Conservation (phyloP, 2,113 vertebrate species). For the Brachypteracias leptosomus region DNA sequence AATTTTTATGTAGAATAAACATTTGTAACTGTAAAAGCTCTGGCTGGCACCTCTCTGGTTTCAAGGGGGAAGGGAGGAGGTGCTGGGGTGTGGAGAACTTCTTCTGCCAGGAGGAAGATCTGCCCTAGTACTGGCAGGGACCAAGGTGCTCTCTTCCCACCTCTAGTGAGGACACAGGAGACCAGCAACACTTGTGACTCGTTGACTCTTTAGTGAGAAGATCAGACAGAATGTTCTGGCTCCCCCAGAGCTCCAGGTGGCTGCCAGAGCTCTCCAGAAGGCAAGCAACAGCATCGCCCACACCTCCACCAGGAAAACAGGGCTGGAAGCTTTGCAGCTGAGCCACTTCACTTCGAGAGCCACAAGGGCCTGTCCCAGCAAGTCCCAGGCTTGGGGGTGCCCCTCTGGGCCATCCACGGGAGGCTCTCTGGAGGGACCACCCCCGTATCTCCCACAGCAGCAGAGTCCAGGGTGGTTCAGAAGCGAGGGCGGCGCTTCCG, state of each 20-base stretch:
- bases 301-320: not conserved
- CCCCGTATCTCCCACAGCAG: not conserved
- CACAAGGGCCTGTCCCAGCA: not conserved
- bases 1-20: slow-evolving; percentile 84
- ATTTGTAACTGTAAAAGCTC: slow-evolving; percentile 74
- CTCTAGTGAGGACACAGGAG: not conserved
- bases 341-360: not conserved
- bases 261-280: not conserved
- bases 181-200: not conserved
- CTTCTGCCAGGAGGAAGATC: not conserved
- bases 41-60: not conserved
- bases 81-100: no score
- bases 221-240: not conserved
- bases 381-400: not conserved
- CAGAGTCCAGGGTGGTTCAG: slow-evolving; percentile 25
- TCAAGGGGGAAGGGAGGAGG: not conserved
- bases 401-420: not conserved
- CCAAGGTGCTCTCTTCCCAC: not conserved
- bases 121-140: not conserved
- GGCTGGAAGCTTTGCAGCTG: not conserved
- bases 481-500: slow-evolving; percentile 88
- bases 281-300: not conserved
- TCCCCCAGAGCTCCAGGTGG: not conserved
- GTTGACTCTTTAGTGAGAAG: not conserved
- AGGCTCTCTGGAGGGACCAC: not conserved